A percentile compares a stretch with the other conserved stretches of the same genome.
These are phyloP conservation scores for Myanophis thanlyinensis DNA, from an alignment of 2,113 vertebrate genomes.

Conservation along the genomic window DNA sequence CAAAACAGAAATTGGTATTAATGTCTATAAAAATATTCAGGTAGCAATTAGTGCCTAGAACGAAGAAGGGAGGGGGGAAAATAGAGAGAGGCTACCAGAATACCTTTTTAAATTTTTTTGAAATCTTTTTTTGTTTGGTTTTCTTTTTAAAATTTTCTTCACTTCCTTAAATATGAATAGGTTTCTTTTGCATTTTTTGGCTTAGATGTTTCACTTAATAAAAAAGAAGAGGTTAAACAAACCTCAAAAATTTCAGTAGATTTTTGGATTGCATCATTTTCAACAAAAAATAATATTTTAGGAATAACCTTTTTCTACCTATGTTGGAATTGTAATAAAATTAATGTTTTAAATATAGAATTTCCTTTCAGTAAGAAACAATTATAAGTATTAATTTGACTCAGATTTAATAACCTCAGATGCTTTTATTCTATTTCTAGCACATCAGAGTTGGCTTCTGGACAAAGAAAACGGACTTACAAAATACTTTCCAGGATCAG, in stretches of 20 bases:
- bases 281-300: neutral
- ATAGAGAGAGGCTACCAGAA: neutral
- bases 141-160: neutral
- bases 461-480: too few relatives aligned
- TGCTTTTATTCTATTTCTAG: neutral
- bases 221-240: neutral
- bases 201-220: neutral
- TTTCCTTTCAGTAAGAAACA: neutral
- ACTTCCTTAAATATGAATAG: neutral
- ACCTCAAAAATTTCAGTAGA: neutral
- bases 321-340: neutral
- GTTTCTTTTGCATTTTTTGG: neutral
- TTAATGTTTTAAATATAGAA: neutral
- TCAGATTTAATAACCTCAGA: neutral
- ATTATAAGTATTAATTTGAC: neutral
- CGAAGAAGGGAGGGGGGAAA: fast-evolving
- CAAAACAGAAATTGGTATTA: neutral
- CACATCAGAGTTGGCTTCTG: too few relatives aligned
- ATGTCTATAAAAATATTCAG: neutral
- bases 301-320: neutral
- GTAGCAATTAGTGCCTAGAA: neutral
- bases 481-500: too few relatives aligned
- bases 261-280: neutral
- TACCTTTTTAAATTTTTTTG: too few relatives aligned
- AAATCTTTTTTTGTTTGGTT: neutral